phyloP scores from a whole-genome alignment of 2,797 vertebrate genomes.

The Thunnus albacares region DNA sequence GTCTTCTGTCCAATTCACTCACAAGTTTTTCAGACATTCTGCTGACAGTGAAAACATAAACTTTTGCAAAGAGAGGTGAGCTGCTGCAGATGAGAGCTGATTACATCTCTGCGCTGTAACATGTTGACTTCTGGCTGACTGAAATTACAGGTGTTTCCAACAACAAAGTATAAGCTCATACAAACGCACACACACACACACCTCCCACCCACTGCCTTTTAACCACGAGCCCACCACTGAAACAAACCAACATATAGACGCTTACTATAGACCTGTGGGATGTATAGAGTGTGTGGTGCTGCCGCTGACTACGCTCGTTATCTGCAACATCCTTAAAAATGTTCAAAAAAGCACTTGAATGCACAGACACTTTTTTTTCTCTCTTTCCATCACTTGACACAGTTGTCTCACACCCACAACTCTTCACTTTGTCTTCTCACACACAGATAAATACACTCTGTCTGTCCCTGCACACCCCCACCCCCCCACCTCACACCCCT shows the following conservation, averaged over 20 bases:
- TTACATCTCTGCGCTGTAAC: slow-evolving; percentile 39
- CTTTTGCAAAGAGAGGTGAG: slow-evolving; percentile 11
- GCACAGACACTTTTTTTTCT: slow-evolving; percentile 13
- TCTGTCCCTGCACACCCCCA: slow-evolving; percentile 16
- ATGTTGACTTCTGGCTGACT: slow-evolving; percentile 29
- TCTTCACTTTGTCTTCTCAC: slow-evolving; percentile 25
- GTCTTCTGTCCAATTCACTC: slow-evolving; percentile 15
- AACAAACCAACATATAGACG: slow-evolving; percentile 24
- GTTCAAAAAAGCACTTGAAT: background rate
- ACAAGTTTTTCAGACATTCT: slow-evolving; percentile 9
- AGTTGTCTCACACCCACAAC: slow-evolving; percentile 29
- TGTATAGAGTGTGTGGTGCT: slow-evolving; percentile 8
- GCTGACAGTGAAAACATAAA: slow-evolving; percentile 54
- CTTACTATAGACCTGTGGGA: slow-evolving; percentile 23
- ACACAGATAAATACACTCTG: slow-evolving; percentile 26
- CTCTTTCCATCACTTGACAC: slow-evolving; percentile 28
- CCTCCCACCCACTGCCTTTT: slow-evolving; percentile 32
- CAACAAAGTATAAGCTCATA: slow-evolving; percentile 38
- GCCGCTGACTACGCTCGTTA: slow-evolving; percentile 24
- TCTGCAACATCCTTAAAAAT: slow-evolving; percentile 9
- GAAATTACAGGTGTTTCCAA: slow-evolving; percentile 61
- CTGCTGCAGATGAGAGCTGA: slow-evolving; percentile 36
- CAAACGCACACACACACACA: slow-evolving; percentile 10
- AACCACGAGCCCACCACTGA: slow-evolving; percentile 41
- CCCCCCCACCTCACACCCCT: too few species aligned